A percentile compares a stretch with the other conserved stretches of the same genome.
These are phyloP conservation scores for Trichoplusia ni DNA, from an alignment of 1,140 invertebrate species.

Conservation along the genomic window DNA sequence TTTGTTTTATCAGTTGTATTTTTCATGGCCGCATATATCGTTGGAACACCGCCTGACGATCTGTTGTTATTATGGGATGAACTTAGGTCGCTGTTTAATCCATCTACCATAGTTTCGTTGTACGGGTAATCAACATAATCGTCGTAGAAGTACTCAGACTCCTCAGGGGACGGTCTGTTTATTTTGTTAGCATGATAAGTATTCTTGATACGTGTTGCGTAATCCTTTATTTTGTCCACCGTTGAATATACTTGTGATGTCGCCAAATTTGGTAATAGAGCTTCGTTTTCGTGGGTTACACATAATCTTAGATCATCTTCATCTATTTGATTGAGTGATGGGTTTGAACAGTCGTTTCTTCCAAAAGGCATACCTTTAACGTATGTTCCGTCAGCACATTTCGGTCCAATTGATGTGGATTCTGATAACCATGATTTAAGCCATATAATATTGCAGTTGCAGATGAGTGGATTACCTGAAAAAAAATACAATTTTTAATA, in stretches of 20 bases:
- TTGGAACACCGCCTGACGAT: conserved; percentile 84
- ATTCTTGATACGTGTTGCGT: conserved; percentile 69
- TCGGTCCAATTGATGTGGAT: conserved; percentile 86
- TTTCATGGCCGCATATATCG: conserved; percentile 84
- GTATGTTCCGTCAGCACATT: conserved; percentile 88
- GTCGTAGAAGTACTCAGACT: conserved; percentile 91
- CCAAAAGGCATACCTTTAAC: conserved; percentile 87
- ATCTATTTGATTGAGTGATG: conserved; percentile 51
- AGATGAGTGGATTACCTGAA: conserved; percentile 90
- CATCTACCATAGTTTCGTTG: conserved; percentile 81
- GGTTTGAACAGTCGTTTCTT: conserved; percentile 84
- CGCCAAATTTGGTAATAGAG: conserved; percentile 78
- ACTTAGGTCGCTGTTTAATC: conserved; percentile 60
- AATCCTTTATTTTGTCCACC: conserved; percentile 79
- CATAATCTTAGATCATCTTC: conserved; percentile 79
- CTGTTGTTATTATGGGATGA: conserved; percentile 55
- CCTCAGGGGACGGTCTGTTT: conserved; percentile 84
- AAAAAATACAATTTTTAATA: too few relatives aligned
- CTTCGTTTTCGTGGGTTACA: conserved; percentile 85
- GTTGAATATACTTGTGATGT: conserved; percentile 81
- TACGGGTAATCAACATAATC: conserved; percentile 89
- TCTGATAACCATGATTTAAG: conserved; percentile 90
- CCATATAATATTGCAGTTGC: conserved; percentile 91
- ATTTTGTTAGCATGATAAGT: conserved; percentile 68
- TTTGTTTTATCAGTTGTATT: conserved; percentile 76